Evolutionary conservation across 2,888 invertebrate genomes (phyloP).

Genomic region (Platerodrilus igneus): DNA sequence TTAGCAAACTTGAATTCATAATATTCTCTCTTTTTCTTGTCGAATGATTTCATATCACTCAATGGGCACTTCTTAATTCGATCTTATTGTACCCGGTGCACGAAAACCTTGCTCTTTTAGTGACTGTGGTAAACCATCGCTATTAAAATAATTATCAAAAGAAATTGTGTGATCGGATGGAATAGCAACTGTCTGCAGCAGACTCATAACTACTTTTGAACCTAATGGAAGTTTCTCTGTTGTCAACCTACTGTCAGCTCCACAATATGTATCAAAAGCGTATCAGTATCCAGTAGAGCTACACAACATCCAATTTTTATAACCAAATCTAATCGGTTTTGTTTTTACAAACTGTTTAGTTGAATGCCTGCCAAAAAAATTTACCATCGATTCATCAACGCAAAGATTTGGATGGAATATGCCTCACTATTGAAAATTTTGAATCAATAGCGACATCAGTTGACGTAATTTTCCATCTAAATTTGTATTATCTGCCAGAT

Average conservation of each 20-base stretch:
- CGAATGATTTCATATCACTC: not conserved
- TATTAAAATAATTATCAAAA: too few species aligned
- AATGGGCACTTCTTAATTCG: conserved; percentile 7
- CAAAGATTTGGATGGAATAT: conserved; percentile 26
- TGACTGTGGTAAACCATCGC: conserved; percentile 5
- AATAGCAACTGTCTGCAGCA: conserved; percentile 1
- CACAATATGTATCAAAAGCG: conserved; percentile 2
- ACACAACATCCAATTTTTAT: conserved; percentile 5
- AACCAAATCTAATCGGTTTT: conserved; percentile 1
- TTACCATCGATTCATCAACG: conserved; percentile 15
- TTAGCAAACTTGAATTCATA: too few species aligned
- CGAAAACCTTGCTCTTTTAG: conserved; percentile 7
- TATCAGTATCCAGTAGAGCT: not conserved
- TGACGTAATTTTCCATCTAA: conserved; percentile 13
- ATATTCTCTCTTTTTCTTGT: too few species aligned
- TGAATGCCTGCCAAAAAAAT: conserved; percentile 7
- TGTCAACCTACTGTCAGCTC: not conserved
- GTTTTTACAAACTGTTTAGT: conserved; percentile 3
- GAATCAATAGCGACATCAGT: conserved; percentile 15
- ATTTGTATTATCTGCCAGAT: conserved; percentile 8
- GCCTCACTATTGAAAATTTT: conserved; percentile 23
- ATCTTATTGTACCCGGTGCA: conserved; percentile 4
- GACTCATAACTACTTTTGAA: not conserved
- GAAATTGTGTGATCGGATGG: conserved; percentile 8
- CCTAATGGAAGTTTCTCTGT: not conserved